These are phyloP conservation scores for Apodemia hepburni DNA, from an alignment of 2,888 invertebrate species.

Conservation along the genomic window DNA sequence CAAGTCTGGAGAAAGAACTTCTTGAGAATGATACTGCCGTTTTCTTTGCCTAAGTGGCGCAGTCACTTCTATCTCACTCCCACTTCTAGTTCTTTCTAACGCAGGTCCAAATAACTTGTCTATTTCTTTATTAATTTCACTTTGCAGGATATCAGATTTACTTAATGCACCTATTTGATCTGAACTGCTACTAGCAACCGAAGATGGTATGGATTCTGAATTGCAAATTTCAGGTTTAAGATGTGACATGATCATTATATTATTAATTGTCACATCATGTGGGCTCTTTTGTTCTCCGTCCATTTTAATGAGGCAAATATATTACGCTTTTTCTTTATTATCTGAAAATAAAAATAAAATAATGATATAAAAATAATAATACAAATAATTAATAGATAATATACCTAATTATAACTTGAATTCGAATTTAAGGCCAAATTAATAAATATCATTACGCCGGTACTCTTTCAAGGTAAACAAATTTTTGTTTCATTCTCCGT, in stretches of 20 bases:
- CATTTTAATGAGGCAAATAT: background rate
- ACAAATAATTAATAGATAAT: background rate
- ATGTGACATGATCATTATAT: constrained; percentile 54
- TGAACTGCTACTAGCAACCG: constrained; percentile 57
- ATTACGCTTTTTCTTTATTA: background rate
- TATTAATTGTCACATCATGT: constrained; percentile 51
- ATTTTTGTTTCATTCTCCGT: too few relatives aligned
- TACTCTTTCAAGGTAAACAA: too few relatives aligned
- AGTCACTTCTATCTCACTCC: constrained; percentile 59
- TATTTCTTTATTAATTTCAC: constrained; percentile 62
- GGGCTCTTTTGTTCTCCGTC: background rate
- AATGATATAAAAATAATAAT: background rate
- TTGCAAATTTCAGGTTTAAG: constrained; percentile 48
- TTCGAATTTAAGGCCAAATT: too few relatives aligned
- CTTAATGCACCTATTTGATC: constrained; percentile 53
- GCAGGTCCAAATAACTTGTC: constrained; percentile 62
- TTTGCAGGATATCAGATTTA: constrained; percentile 48
- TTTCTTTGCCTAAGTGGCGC: constrained; percentile 60
- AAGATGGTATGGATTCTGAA: constrained; percentile 53
- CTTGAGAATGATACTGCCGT: constrained; percentile 70
- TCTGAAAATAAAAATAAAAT: background rate
- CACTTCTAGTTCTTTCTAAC: constrained; percentile 66
- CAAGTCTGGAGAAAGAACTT: constrained; percentile 55
- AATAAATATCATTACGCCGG: too few relatives aligned
- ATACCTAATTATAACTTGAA: too few relatives aligned